A percentile compares a stretch with the other conserved stretches of the same genome.
Conservation (phyloP, 2,797 vertebrate genomes). For the Falco biarmicus region DNA sequence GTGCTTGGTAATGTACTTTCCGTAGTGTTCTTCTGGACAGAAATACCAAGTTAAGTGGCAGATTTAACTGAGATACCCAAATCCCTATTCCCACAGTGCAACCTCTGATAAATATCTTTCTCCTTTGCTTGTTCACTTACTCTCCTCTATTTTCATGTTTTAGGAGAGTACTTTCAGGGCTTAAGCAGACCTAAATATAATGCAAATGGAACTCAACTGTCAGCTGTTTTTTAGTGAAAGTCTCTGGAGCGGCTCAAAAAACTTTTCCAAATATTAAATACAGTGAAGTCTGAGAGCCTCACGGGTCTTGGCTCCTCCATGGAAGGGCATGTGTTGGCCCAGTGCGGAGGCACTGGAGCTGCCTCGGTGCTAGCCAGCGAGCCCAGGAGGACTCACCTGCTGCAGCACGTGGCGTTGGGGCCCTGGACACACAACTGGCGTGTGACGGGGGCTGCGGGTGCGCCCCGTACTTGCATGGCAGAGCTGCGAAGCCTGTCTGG, state of each 20-base stretch:
- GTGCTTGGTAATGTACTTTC: background rate
- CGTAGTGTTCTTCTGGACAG: background rate
- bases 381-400: rapidly evolving
- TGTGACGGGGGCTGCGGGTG: rapidly evolving
- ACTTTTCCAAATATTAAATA: background rate
- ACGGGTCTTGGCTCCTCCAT: background rate
- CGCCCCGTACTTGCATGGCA: rapidly evolving
- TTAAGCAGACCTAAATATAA: background rate
- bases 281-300: background rate
- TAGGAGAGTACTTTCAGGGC: background rate
- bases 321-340: background rate
- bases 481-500: background rate
- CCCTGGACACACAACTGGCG: rapidly evolving
- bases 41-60: background rate
- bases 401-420: rapidly evolving
- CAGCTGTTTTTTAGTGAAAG: background rate
- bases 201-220: background rate
- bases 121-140: background rate
- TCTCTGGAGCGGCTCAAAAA: background rate
- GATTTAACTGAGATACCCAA: background rate
- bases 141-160: background rate
- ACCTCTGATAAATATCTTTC: background rate
- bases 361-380: background rate
- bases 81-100: background rate
- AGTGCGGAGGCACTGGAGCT: background rate